These are phyloP conservation scores for Autographa pulchrina DNA, from an alignment of 2,888 invertebrate species.

Conservation along the genomic window DNA sequence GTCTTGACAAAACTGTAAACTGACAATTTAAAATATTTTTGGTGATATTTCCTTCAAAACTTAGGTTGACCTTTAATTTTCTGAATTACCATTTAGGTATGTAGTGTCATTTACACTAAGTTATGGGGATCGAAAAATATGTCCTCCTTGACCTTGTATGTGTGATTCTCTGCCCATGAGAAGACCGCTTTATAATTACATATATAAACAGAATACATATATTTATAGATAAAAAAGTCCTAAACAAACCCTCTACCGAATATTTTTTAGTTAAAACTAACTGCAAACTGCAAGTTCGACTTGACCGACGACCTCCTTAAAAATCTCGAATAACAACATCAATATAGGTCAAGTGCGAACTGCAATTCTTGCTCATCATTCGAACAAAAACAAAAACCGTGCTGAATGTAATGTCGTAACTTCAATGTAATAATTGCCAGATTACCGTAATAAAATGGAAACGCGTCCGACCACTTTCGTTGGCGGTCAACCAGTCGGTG, in stretches of 20 bases:
- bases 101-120: background rate
- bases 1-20: background rate
- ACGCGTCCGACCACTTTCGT: constrained; percentile 66
- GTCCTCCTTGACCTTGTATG: background rate
- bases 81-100: background rate
- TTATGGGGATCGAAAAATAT: background rate
- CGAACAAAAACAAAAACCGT: background rate
- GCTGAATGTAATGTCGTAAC: background rate
- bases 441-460: constrained; percentile 33
- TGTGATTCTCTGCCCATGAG: background rate
- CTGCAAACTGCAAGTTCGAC: no score
- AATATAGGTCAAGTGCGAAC: background rate
- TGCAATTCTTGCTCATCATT: background rate
- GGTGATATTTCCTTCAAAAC: background rate
- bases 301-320: background rate
- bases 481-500: constrained; percentile 70
- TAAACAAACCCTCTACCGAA: no score
- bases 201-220: no score
- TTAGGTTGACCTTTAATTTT: background rate
- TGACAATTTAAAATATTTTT: background rate
- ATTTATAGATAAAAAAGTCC: no score
- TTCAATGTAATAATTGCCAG: background rate
- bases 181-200: no score
- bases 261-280: no score
- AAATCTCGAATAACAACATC: background rate